A percentile compares a stretch with the other conserved stretches of the same genome.
Evolutionary conservation across 2,888 invertebrate species (phyloP).

Genomic region (Trachelus iudaicus): DNA sequence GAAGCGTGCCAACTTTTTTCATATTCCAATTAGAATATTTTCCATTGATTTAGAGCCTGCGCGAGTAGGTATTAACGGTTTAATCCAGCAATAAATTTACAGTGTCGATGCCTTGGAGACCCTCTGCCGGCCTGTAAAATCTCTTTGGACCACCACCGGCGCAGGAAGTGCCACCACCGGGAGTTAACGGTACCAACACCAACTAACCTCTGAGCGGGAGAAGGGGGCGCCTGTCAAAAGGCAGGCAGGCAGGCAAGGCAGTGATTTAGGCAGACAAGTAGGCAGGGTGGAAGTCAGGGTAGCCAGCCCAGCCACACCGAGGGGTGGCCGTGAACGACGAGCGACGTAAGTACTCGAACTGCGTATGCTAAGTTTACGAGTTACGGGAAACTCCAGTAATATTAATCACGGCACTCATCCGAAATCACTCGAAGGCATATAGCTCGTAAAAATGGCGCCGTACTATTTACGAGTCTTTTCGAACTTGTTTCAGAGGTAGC

Average conservation of each 20-base stretch:
- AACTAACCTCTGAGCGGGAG: background rate
- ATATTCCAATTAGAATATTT: constrained; percentile 66
- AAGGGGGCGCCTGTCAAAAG: constrained; percentile 17
- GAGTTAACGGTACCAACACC: background rate
- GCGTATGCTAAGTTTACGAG: constrained; percentile 62
- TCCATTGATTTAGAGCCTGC: constrained; percentile 63
- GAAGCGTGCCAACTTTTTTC: constrained; percentile 62
- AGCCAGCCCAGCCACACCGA: background rate
- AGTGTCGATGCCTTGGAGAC: constrained; percentile 48
- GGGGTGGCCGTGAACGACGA: constrained; percentile 18
- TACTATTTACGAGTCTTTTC: constrained; percentile 50
- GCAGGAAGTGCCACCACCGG: background rate
- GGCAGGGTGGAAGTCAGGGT: no score
- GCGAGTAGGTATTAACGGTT: constrained; percentile 63
- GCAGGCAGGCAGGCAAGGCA: background rate
- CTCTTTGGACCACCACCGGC: background rate
- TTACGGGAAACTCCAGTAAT: constrained; percentile 62
- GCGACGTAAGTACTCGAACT: constrained; percentile 41
- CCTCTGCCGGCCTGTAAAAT: constrained; percentile 20
- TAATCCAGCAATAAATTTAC: constrained; percentile 61
- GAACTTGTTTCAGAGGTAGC: constrained; percentile 28
- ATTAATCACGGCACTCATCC: constrained; percentile 61
- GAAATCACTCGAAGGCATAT: constrained; percentile 50
- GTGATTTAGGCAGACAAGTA: background rate
- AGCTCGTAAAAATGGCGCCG: constrained; percentile 53